These are phyloP conservation scores for Poecilia wingei DNA, from an alignment of 2,797 vertebrate genomes.

Conservation along the genomic window DNA sequence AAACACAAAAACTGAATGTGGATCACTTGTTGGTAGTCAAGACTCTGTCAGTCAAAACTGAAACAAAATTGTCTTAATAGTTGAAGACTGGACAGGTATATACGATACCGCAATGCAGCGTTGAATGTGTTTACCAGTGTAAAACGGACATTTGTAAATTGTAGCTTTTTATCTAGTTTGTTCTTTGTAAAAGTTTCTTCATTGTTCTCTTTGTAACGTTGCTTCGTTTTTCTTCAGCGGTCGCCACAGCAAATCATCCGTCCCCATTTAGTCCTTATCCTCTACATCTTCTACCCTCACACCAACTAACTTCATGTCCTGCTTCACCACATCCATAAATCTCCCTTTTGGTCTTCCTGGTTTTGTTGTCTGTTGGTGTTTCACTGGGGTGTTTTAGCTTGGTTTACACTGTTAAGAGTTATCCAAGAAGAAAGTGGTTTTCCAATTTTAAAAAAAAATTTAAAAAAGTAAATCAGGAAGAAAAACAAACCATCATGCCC, in stretches of 20 bases:
- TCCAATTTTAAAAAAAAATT: neutral
- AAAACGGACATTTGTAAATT: neutral
- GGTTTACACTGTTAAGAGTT: neutral
- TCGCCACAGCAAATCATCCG: neutral
- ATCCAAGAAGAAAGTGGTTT: neutral
- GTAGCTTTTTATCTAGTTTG: neutral
- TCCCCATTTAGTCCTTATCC: neutral
- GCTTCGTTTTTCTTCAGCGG: neutral
- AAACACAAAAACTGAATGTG: constrained; percentile 49
- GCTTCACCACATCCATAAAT: neutral
- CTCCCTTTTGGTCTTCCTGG: neutral
- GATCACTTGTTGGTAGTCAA: constrained; percentile 21
- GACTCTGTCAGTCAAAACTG: constrained; percentile 6
- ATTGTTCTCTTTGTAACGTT: neutral
- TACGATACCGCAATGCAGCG: neutral
- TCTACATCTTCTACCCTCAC: neutral
- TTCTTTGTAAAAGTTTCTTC: neutral
- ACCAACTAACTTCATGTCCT: neutral
- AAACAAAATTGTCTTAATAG: neutral
- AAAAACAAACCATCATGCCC: neutral
- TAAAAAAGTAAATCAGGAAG: neutral
- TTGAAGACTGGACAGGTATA: neutral
- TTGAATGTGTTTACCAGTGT: neutral
- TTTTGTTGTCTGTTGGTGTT: neutral
- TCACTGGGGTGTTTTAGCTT: neutral